These are phyloP conservation scores for Glyphotaelius pellucidus DNA, from an alignment of 2,888 invertebrate genomes.

Conservation along the genomic window DNA sequence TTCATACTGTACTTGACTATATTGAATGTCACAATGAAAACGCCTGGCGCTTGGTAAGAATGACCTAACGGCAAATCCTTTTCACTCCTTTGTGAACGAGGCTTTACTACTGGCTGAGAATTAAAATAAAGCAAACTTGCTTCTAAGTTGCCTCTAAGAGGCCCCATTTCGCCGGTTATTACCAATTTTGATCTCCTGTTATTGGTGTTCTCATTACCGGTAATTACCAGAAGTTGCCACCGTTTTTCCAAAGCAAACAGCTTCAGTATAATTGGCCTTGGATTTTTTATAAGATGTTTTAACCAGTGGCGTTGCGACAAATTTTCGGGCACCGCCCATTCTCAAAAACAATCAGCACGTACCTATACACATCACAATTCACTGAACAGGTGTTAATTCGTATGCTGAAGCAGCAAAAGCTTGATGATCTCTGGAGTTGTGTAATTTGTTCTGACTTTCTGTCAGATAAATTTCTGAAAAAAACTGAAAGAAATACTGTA, in stretches of 20 bases:
- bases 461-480: no score
- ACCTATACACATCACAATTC: no score
- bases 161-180: not conserved
- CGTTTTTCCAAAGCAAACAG: not conserved
- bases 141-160: not conserved
- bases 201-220: not conserved
- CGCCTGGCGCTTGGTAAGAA: not conserved
- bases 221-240: not conserved
- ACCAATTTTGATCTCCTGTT: not conserved
- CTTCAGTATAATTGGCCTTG: not conserved
- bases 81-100: not conserved
- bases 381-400: no score
- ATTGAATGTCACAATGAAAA: not conserved
- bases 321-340: not conserved
- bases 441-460: no score
- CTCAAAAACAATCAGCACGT: no score
- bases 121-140: not conserved
- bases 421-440: not conserved
- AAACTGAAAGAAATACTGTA: no score
- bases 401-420: not conserved
- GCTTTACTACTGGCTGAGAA: not conserved
- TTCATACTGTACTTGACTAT: no score
- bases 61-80: not conserved
- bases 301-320: not conserved
- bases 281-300: not conserved